Conservation (phyloP, 2,888 invertebrate species). For the Mermis nigrescens region DNA sequence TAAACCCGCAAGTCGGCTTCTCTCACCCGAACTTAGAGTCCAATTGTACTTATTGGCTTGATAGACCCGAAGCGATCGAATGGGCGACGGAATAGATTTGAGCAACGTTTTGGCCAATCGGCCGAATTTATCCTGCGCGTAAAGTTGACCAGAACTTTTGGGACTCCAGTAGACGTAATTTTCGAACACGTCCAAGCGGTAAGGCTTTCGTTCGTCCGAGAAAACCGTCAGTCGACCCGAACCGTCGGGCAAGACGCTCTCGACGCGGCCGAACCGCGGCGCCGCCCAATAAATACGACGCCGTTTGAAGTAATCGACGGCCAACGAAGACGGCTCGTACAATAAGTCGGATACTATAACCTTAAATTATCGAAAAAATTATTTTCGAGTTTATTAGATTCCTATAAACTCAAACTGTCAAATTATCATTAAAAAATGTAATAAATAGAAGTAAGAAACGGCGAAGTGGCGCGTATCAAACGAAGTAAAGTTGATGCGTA, state of each 20-base stretch:
- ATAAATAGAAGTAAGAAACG: no score
- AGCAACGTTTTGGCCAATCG: conserved; percentile 67
- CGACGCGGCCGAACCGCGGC: conserved; percentile 69
- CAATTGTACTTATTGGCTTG: conserved; percentile 22
- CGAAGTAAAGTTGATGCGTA: no score
- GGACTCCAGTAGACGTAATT: conserved; percentile 82
- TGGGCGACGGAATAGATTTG: conserved; percentile 47
- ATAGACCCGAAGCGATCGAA: conserved; percentile 53
- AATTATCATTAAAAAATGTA: no score
- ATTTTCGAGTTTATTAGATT: no score
- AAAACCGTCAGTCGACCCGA: conserved; percentile 48
- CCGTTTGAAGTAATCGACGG: conserved; percentile 72
- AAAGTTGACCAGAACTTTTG: conserved; percentile 61
- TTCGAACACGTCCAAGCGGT: conserved; percentile 69
- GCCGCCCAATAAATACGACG: conserved; percentile 88
- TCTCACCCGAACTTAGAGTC: neutral
- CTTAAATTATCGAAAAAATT: conserved; percentile 13
- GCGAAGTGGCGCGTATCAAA: no score
- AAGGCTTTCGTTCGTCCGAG: conserved; percentile 41
- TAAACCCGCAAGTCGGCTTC: no score
- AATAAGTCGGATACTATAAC: conserved; percentile 59
- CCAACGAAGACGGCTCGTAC: conserved; percentile 65
- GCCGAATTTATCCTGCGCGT: conserved; percentile 85
- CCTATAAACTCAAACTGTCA: no score
- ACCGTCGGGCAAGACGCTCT: conserved; percentile 64